Base-by-base conservation (phyloP, 1,140 invertebrate genomes). In the Dinoponera quadriceps region DNA sequence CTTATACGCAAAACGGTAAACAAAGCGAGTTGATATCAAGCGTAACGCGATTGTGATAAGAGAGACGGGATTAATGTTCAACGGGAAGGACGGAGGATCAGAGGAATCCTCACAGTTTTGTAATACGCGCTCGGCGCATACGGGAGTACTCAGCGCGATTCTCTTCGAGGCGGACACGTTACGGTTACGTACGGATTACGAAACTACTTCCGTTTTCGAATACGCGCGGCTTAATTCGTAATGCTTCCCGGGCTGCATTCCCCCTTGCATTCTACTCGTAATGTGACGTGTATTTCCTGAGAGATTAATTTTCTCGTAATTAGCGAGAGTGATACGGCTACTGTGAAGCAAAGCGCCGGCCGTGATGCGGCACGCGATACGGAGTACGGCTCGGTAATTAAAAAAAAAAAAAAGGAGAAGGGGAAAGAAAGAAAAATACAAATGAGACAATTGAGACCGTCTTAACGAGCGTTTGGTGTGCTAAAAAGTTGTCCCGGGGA, bases 231-330 rank as follows among this genome's bases (percentile, higher is more conserved):
- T 71, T 72, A 72, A 81, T 71, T 73, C 33, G 22, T 75, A 62
- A 82, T 75, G 51, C 38, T 82, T 63, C 62, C 55, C 69, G 16
- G 63, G n/a, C 38, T 44, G 38, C 38, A 44, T 44, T 51, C 27
- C 69, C 20, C 44, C 51, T 82, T 62, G 55, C 80, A 51, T 51
- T 74, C 59, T 59, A 69, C 27, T 74, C 49, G 49, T 55, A 74
- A 82, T 75, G 48, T 38, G 16, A 4, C 22, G 14, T 7, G 48
- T 82, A 75, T 82, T 82, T 33, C 75, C 75, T 57, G 22, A 9
- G 75, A 71, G 38, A 80, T 82, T 82, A 82, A 82, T 82, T 82
- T 82, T 62, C 69, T 74, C 27, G 44, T 55, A 82, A 73, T 80
- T 80, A 80, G 33, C 20, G 65, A 71, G 51, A 80, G 65, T 80